phyloP scores from a whole-genome alignment of 2,797 vertebrate genomes.

The Caiman crocodilus region DNA sequence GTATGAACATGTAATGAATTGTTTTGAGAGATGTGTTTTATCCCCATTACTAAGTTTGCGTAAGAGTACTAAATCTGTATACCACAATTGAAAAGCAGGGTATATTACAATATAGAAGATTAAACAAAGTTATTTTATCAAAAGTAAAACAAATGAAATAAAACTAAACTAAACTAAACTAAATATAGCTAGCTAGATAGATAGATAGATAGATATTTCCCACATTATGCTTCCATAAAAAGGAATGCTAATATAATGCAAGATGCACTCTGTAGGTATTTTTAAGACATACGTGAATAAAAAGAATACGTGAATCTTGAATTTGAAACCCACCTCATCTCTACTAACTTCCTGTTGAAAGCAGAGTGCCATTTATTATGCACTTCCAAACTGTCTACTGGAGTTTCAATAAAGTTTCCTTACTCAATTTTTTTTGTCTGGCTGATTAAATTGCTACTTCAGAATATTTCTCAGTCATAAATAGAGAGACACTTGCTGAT shows the following conservation, averaged over 20 bases:
- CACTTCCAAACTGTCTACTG: neutral
- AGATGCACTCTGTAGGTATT: neutral
- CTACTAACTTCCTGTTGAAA: slow-evolving; percentile 57
- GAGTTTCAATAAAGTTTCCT: slow-evolving; percentile 15
- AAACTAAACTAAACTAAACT: neutral
- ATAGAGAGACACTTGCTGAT: slow-evolving; percentile 45
- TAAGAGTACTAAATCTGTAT: neutral
- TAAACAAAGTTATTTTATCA: neutral
- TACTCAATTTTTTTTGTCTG: slow-evolving; percentile 51
- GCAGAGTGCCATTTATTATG: slow-evolving; percentile 54
- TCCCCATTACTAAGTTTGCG: neutral
- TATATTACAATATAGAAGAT: neutral
- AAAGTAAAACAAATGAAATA: neutral
- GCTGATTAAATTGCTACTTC: slow-evolving; percentile 21
- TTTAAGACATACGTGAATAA: neutral
- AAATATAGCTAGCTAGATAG: neutral
- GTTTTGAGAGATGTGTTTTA: neutral
- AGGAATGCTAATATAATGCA: neutral
- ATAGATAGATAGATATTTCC: neutral
- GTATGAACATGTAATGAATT: slow-evolving; percentile 1
- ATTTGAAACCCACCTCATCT: slow-evolving; percentile 36
- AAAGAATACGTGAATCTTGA: neutral
- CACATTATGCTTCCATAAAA: neutral
- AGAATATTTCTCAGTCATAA: slow-evolving; percentile 26
- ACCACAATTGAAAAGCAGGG: neutral